Base-by-base conservation (phyloP, 2,888 invertebrate species). In the Escarpia spicata region DNA sequence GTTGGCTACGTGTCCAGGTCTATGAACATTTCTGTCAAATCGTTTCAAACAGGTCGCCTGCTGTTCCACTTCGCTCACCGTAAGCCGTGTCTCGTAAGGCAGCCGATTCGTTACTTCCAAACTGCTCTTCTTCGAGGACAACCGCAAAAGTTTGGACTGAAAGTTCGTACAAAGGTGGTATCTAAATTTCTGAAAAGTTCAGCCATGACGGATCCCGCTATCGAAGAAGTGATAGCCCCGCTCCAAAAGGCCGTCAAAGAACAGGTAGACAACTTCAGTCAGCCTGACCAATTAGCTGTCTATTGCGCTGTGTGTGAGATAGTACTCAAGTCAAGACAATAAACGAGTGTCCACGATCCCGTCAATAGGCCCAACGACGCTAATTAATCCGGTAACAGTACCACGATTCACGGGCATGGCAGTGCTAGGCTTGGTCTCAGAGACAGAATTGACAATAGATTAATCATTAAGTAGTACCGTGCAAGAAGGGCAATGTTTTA, bases 161-260 rank as follows among this genome's bases (percentile, higher is more conserved):
- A 75, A 75, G 19, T 75, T 26, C 75, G 75, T 26, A 26, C 75
- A 75, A 75, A 75, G 75, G 75, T 75, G 75, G 75, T 75, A 15
- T 75, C 75, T 26, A 75, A 75, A 19, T 75, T 75, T 75, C 75
- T 75, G 3, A 75, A 75, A 75, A 19, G 75, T 75, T 75, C 75
- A 75, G 75, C 75, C 91, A 91, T 91, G 91, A 91, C 43, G 43
- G 92, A 92, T 37, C 92, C 92, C 44, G 92, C 92, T 37, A 26
- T 58, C 4, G 52, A 92, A 52, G 92, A 92, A 92, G 45, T 44
- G 44, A 44, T 92, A 52, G 92, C 45, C 15, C 92, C 92, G 37
- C 60, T 92, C 37, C 92, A 92, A n/a, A 12, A 26, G 45, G 10
- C 52, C 45, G 92, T 92, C 60, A 92, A 92, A 31, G 92, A 92